Percentiles rank a stretch among this genome's conserved stretches.
phyloP scores from a whole-genome alignment of 2,888 invertebrate genomes.

The Pseudococcus jackbeardsleyi region DNA sequence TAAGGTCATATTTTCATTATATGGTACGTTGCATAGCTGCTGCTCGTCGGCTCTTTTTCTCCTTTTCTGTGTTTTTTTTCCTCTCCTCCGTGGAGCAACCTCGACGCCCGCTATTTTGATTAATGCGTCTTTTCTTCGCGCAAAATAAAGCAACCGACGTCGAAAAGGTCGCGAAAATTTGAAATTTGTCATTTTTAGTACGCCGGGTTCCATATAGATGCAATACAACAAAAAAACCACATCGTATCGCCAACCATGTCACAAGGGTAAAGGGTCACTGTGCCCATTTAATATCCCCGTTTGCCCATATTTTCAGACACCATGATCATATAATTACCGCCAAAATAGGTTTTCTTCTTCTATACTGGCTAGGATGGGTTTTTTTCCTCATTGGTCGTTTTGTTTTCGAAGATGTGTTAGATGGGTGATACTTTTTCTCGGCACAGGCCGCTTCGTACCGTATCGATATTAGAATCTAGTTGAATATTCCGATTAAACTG shows the following conservation, averaged over 20 bases:
- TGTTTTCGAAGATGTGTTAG: not conserved
- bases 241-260: not conserved
- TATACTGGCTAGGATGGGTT: not conserved
- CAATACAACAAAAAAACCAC: not conserved
- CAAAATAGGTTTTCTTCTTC: not conserved
- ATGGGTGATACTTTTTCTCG: too few species aligned
- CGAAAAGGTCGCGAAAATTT: conserved; percentile 49
- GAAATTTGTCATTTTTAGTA: conserved; percentile 57
- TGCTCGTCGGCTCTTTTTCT: not conserved
- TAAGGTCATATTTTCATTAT: conserved; percentile 58
- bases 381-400: not conserved
- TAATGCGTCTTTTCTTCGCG: conserved; percentile 54
- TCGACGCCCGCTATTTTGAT: conserved; percentile 49
- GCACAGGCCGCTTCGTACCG: not conserved
- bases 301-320: not conserved
- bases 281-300: not conserved
- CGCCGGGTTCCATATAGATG: not conserved
- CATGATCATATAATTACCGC: not conserved
- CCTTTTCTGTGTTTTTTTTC: not conserved
- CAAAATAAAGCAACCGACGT: conserved; percentile 5
- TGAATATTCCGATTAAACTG: not conserved
- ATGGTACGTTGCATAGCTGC: not conserved
- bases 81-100: not conserved
- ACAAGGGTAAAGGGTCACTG: not conserved
- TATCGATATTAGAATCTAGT: not conserved